Evolutionary conservation across 2,797 vertebrate species (phyloP).

Genomic region (Xenentodon cancila): DNA sequence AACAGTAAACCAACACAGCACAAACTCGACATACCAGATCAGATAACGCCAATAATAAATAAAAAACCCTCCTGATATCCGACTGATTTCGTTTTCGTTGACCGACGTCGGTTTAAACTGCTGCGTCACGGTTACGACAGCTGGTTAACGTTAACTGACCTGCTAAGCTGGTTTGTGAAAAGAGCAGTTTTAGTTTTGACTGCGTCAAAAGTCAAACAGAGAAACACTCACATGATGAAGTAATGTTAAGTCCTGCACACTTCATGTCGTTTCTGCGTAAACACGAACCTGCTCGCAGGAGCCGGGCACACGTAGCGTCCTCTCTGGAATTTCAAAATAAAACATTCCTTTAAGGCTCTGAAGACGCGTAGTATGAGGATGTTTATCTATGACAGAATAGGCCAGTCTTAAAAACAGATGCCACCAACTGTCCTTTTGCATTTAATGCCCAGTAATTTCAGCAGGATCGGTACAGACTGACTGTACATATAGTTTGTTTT

Average conservation of each 20-base stretch:
- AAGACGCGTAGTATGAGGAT: not conserved
- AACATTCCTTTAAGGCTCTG: not conserved
- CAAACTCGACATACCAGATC: too few relatives aligned
- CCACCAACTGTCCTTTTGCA: too few relatives aligned
- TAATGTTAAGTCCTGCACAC: not conserved
- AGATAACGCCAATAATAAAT: not conserved
- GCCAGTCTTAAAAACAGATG: too few relatives aligned
- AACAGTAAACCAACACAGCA: too few relatives aligned
- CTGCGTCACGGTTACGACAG: not conserved
- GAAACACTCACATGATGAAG: not conserved
- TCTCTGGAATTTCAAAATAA: constrained; percentile 11
- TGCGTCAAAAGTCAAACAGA: too few relatives aligned
- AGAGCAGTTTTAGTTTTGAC: not conserved
- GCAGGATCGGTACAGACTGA: too few relatives aligned
- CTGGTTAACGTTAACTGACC: not conserved
- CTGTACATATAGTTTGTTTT: too few relatives aligned
- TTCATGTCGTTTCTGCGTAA: not conserved
- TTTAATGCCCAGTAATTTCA: too few relatives aligned
- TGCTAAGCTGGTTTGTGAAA: not conserved
- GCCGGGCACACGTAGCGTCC: not conserved
- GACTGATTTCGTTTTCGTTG: constrained; percentile 21
- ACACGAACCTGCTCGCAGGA: not conserved
- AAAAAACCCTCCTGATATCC: not conserved
- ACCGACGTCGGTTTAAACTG: not conserved
- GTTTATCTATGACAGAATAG: too few relatives aligned